These are phyloP conservation scores for Sterna hirundo DNA, from an alignment of 2,113 vertebrate genomes.

Conservation along the genomic window DNA sequence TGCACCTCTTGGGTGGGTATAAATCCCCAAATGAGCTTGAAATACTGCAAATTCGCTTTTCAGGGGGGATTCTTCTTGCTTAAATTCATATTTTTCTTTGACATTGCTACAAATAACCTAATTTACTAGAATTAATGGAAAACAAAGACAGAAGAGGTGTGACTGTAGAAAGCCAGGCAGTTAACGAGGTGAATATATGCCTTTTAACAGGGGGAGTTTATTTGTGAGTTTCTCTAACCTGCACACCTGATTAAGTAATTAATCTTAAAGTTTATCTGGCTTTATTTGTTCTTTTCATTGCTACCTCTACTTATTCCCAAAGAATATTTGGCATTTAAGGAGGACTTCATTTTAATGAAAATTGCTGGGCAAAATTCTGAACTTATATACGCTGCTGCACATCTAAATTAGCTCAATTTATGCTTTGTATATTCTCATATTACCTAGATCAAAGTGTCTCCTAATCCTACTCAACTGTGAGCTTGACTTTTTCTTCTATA, in stretches of 20 bases:
- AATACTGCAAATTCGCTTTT: neutral
- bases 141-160: neutral
- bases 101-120: neutral
- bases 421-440: neutral
- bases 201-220: neutral
- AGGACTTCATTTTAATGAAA: neutral
- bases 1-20: neutral
- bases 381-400: neutral
- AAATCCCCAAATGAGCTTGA: neutral
- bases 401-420: conserved; percentile 3
- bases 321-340: conserved; percentile 3
- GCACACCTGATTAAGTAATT: neutral
- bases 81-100: neutral
- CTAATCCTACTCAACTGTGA: neutral
- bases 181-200: neutral
- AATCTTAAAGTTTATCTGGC: neutral
- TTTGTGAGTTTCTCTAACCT: neutral
- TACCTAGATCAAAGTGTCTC: neutral
- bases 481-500: neutral
- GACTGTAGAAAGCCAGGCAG: neutral
- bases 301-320: neutral
- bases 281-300: conserved; percentile 6
- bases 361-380: neutral
- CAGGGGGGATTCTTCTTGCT: neutral
- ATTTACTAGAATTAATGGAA: neutral